Evolutionary conservation across 2,797 vertebrate species (phyloP).

Genomic region (Gallinago nigripennis): DNA sequence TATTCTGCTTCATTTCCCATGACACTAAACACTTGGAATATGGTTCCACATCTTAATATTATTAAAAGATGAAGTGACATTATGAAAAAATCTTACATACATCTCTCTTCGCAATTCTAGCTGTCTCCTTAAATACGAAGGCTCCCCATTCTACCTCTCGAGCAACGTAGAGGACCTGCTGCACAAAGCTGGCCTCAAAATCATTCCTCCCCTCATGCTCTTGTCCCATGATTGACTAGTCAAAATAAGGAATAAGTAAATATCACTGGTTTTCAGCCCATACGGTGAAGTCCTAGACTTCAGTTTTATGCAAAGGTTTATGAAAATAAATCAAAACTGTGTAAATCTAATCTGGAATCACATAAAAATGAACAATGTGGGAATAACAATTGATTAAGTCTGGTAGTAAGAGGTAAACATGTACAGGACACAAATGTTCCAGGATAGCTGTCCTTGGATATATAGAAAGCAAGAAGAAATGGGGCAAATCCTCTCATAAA

Average conservation of each 20-base stretch:
- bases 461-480: neutral
- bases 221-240: neutral
- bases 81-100: neutral
- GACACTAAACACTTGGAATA: conserved; percentile 61
- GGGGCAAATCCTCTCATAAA: neutral
- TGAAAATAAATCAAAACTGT: neutral
- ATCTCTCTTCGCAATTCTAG: neutral
- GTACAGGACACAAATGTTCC: neutral
- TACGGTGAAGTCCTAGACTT: neutral
- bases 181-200: neutral
- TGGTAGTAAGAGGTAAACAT: neutral
- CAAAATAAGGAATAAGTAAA: neutral
- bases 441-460: neutral
- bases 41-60: conserved; percentile 45
- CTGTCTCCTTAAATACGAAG: neutral
- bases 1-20: conserved; percentile 58
- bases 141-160: neutral
- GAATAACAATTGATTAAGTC: neutral
- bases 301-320: too few relatives aligned
- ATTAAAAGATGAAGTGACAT: conserved; percentile 50
- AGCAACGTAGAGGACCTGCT: neutral
- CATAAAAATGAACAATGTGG: rapidly evolving
- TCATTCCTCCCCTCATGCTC: neutral
- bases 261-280: neutral
- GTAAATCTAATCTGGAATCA: neutral